phyloP scores from a whole-genome alignment of 2,113 vertebrate genomes.

The Polyodon spathula region DNA sequence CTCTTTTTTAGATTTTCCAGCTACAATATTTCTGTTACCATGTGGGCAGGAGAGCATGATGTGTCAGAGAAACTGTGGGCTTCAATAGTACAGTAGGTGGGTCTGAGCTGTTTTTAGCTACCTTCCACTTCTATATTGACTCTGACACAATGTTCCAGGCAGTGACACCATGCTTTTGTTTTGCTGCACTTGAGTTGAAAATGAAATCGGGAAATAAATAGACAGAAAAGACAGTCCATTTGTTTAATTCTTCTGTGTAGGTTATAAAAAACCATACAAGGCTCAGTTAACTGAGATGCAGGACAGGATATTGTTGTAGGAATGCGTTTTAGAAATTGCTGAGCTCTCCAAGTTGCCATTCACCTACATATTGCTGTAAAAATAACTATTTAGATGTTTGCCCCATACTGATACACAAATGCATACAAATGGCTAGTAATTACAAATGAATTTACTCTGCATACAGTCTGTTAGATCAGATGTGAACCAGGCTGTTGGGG shows the following conservation, averaged over 20 bases:
- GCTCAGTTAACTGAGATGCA: not conserved
- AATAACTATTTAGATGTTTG: no score
- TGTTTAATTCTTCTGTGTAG: not conserved
- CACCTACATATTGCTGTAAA: no score
- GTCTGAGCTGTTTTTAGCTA: not conserved
- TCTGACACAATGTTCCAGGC: not conserved
- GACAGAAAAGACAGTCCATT: not conserved
- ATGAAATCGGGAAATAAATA: not conserved
- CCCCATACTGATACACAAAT: no score
- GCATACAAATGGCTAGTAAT: no score
- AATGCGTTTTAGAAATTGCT: no score
- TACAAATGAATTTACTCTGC: no score
- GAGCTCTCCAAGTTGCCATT: no score
- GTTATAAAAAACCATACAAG: not conserved
- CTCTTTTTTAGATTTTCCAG: slow-evolving; percentile 39
- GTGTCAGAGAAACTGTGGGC: slow-evolving; percentile 25
- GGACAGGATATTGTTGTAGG: not conserved
- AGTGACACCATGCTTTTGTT: not conserved
- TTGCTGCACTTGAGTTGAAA: not conserved
- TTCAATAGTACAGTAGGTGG: not conserved
- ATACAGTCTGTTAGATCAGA: no score
- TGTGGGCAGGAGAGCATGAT: slow-evolving; percentile 31
- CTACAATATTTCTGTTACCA: slow-evolving; percentile 1
- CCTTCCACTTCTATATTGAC: not conserved
- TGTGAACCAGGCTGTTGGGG: no score